A percentile compares a stretch with the other conserved stretches of the same genome.
These are phyloP conservation scores for Ginglymostoma cirratum DNA, from an alignment of 2,113 vertebrate species.

Conservation along the genomic window DNA sequence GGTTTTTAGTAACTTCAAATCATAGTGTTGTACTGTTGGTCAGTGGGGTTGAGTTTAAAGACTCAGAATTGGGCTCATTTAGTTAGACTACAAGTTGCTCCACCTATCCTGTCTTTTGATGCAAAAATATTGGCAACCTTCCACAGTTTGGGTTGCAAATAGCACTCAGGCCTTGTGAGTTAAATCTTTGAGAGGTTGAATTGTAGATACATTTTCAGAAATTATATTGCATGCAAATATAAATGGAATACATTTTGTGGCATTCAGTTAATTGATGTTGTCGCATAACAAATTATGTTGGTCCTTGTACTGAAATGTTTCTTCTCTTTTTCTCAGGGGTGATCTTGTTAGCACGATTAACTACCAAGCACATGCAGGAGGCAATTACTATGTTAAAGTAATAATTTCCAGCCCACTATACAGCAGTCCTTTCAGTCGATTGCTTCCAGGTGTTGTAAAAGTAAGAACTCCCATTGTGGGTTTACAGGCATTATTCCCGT, in stretches of 20 bases:
- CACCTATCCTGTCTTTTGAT: too few relatives aligned
- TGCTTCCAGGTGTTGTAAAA: not conserved
- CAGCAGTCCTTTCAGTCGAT: not conserved
- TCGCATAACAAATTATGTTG: not conserved
- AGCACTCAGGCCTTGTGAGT: not conserved
- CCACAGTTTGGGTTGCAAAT: not conserved
- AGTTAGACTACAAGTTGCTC: not conserved
- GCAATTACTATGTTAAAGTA: not conserved
- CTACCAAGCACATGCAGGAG: not conserved
- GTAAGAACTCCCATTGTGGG: not conserved
- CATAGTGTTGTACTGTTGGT: not conserved
- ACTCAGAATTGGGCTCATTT: not conserved
- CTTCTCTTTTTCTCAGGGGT: slow-evolving; percentile 39
- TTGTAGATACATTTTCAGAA: not conserved
- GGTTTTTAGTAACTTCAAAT: not conserved
- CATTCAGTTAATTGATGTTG: not conserved
- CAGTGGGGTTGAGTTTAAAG: not conserved
- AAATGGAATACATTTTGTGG: not conserved
- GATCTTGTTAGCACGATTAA: slow-evolving; percentile 23
- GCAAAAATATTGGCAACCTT: not conserved
- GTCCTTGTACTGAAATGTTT: not conserved
- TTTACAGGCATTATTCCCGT: not conserved
- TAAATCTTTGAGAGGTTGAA: not conserved
- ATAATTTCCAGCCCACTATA: not conserved
- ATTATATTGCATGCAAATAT: not conserved